Conservation (phyloP, 2,113 vertebrate species). For the Rhea pennata region DNA sequence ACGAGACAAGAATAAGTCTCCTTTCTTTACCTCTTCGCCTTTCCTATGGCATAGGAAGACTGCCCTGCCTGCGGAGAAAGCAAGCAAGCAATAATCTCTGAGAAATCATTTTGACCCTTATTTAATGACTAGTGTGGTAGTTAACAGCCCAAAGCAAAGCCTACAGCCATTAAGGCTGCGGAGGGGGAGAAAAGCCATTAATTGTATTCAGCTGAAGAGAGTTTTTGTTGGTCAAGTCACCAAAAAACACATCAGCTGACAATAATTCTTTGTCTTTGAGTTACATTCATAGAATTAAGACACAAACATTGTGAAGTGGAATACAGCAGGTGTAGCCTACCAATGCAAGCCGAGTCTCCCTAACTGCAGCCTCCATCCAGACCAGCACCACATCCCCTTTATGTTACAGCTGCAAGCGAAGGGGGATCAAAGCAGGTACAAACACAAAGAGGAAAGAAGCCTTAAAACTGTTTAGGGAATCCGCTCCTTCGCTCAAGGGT, state of each 20-base stretch:
- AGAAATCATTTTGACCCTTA: slow-evolving; percentile 48
- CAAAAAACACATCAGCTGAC: background rate
- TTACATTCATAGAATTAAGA: background rate
- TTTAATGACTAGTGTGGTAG: slow-evolving; percentile 27
- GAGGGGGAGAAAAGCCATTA: background rate
- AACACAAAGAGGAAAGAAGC: rapidly evolving
- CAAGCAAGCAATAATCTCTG: background rate
- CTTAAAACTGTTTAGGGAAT: rapidly evolving
- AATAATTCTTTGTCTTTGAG: background rate
- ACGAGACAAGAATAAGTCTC: background rate
- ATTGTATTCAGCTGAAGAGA: background rate
- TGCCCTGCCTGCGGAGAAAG: background rate
- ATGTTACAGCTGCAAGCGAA: rapidly evolving
- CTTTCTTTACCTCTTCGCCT: background rate
- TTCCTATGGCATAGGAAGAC: background rate
- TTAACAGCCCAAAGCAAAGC: slow-evolving; percentile 14
- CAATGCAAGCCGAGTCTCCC: background rate
- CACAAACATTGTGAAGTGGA: background rate
- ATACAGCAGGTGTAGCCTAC: background rate
- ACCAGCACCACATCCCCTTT: rapidly evolving
- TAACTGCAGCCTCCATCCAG: background rate
- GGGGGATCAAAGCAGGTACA: background rate
- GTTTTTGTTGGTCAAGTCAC: background rate
- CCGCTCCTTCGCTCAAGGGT: rapidly evolving
- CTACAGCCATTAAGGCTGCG: background rate